Percentiles rank a stretch among this genome's conserved stretches.
phyloP scores from a whole-genome alignment of 2,888 invertebrate genomes.

The Blera fallax region DNA sequence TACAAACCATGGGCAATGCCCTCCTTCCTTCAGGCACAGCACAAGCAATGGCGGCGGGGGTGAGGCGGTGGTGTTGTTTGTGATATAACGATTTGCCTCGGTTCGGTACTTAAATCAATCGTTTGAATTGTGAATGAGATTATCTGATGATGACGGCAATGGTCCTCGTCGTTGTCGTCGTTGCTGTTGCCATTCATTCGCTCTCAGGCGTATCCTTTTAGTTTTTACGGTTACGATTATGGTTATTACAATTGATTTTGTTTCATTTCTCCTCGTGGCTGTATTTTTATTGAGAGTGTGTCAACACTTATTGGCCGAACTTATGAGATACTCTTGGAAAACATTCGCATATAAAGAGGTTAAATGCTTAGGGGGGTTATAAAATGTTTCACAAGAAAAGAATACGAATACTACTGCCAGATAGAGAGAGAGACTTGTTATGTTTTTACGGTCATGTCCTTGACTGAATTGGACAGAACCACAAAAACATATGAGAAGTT shows the following conservation, averaged over 20 bases:
- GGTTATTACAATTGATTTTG: constrained; percentile 72
- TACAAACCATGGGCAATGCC: neutral
- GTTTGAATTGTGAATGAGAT: constrained; percentile 72
- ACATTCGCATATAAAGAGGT: constrained; percentile 50
- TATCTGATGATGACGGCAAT: constrained; percentile 73
- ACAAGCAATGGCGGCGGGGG: neutral
- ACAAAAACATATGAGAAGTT: constrained; percentile 25
- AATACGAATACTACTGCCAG: neutral
- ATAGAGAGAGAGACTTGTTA: constrained; percentile 5
- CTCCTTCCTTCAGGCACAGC: neutral
- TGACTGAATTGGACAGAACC: constrained; percentile 20
- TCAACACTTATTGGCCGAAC: constrained; percentile 65
- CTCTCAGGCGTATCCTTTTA: constrained; percentile 67
- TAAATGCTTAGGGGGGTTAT: constrained; percentile 21
- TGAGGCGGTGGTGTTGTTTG: constrained; percentile 10
- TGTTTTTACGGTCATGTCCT: constrained; percentile 21
- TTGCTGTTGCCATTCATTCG: constrained; percentile 49
- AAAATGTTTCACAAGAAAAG: neutral
- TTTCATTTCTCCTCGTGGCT: constrained; percentile 58
- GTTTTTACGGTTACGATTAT: constrained; percentile 70
- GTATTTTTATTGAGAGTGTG: constrained; percentile 52
- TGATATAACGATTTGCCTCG: constrained; percentile 72
- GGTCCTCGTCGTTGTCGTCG: constrained; percentile 41
- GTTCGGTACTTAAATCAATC: constrained; percentile 73
- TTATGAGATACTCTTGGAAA: constrained; percentile 46